These are phyloP conservation scores for Atopsyche davidsoni DNA, from an alignment of 1,140 invertebrate genomes.

Conservation along the genomic window DNA sequence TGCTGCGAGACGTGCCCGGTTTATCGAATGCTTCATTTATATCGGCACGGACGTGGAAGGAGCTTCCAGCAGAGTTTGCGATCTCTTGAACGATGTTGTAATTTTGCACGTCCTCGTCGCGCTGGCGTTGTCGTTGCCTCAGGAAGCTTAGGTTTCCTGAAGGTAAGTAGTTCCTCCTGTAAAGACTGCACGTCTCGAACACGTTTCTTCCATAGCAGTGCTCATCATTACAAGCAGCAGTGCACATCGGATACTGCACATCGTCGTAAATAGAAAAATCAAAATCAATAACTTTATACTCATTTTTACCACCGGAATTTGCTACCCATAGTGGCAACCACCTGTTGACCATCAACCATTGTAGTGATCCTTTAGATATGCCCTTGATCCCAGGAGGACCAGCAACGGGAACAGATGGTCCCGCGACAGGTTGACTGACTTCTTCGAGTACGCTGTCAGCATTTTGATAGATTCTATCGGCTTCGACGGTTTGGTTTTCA, in stretches of 20 bases:
- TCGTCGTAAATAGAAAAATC: slow-evolving; percentile 40
- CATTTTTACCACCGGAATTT: slow-evolving; percentile 43
- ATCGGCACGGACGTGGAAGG: slow-evolving; percentile 4
- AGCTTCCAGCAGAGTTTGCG: slow-evolving; percentile 11
- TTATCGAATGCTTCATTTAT: slow-evolving; percentile 6
- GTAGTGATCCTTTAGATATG: slow-evolving; percentile 53
- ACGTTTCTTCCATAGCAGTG: slow-evolving; percentile 17
- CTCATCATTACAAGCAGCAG: slow-evolving; percentile 22
- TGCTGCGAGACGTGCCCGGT: slow-evolving; percentile 8
- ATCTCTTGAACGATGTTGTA: slow-evolving; percentile 1
- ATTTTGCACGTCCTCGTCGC: background rate
- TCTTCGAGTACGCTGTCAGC: slow-evolving; percentile 16
- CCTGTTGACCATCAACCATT: slow-evolving; percentile 53
- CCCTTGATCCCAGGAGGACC: slow-evolving; percentile 35
- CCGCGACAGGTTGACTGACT: slow-evolving; percentile 4
- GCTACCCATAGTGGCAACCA: slow-evolving; percentile 54
- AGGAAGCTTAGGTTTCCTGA: slow-evolving; percentile 1
- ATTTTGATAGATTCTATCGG: slow-evolving; percentile 26
- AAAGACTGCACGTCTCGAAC: slow-evolving; percentile 18
- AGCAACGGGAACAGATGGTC: slow-evolving; percentile 15
- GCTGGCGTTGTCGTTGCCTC: slow-evolving; percentile 7
- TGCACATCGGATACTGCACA: slow-evolving; percentile 25
- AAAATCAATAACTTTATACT: slow-evolving; percentile 54
- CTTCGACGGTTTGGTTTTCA: slow-evolving; percentile 28
- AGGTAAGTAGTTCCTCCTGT: slow-evolving; percentile 13